phyloP scores from a whole-genome alignment of 2,797 vertebrate genomes.

The Apogon talboti region DNA sequence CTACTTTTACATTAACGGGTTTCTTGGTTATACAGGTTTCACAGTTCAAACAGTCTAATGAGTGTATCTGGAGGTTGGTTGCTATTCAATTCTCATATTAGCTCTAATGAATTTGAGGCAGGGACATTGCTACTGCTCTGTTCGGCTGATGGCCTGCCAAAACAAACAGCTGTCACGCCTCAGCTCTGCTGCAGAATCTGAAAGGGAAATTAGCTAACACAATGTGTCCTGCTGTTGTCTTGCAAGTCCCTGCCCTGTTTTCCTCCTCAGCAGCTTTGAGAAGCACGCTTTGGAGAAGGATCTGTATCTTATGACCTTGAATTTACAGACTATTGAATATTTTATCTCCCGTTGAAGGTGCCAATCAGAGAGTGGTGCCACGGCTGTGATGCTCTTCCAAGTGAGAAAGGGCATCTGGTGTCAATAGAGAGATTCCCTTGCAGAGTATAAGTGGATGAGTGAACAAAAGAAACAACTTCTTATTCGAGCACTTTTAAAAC shows the following conservation, averaged over 20 bases:
- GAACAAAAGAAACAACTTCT: slow-evolving; percentile 1
- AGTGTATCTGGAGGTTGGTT: slow-evolving; percentile 16
- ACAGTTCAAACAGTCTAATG: slow-evolving; percentile 12
- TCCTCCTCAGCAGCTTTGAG: slow-evolving; percentile 26
- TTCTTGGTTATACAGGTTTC: slow-evolving; percentile 11
- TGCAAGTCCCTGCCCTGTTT: slow-evolving; percentile 25
- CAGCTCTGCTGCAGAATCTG: slow-evolving; percentile 66
- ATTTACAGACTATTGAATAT: slow-evolving; percentile 56
- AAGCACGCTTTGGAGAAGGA: slow-evolving; percentile 39
- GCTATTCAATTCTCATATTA: slow-evolving; percentile 48
- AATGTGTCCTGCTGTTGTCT: slow-evolving; percentile 63
- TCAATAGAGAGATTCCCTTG: slow-evolving; percentile 21
- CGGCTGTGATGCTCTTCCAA: slow-evolving; percentile 26
- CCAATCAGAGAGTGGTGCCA: slow-evolving; percentile 28
- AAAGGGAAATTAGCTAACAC: slow-evolving; percentile 78
- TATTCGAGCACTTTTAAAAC: neutral
- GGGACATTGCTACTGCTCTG: slow-evolving; percentile 50
- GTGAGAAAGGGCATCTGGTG: slow-evolving; percentile 19
- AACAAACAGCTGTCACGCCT: slow-evolving; percentile 78
- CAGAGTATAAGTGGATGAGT: neutral
- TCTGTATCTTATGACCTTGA: slow-evolving; percentile 50
- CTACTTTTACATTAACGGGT: neutral
- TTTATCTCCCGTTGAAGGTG: slow-evolving; percentile 42
- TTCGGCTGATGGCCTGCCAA: slow-evolving; percentile 66
- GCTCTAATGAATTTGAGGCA: slow-evolving; percentile 46